Evolutionary conservation across 1,140 invertebrate genomes (phyloP).

Genomic region (Steinernema feltiae): DNA sequence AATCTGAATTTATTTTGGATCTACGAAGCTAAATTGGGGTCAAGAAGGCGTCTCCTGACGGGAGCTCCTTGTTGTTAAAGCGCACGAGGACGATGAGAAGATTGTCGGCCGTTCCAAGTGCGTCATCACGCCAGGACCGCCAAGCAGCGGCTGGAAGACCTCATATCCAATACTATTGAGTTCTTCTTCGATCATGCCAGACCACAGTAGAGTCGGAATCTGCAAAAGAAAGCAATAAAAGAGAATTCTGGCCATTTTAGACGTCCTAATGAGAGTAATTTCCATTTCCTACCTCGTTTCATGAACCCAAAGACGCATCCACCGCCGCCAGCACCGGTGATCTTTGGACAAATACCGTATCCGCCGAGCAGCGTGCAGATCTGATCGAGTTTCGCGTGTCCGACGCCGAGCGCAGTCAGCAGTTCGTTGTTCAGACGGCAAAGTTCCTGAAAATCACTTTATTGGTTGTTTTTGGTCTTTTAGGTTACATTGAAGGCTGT

Average conservation of each 20-base stretch:
- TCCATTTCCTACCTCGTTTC: conserved; percentile 58
- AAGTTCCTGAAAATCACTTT: conserved; percentile 66
- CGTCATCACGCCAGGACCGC: too few relatives aligned
- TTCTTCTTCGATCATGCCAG: conserved; percentile 54
- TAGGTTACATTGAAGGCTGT: conserved; percentile 52
- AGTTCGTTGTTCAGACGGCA: conserved; percentile 80
- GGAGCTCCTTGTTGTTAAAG: background rate
- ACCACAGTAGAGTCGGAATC: conserved; percentile 53
- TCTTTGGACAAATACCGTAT: conserved; percentile 72
- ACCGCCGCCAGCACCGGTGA: conserved; percentile 87
- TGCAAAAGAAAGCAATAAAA: conserved; percentile 32
- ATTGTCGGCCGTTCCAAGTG: too few relatives aligned
- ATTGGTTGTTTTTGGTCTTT: too few relatives aligned
- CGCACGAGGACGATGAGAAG: conserved; percentile 18
- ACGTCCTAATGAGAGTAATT: too few relatives aligned
- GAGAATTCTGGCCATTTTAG: background rate
- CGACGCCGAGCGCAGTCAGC: conserved; percentile 73
- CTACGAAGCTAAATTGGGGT: background rate
- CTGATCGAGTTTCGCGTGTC: conserved; percentile 75
- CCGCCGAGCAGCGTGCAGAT: conserved; percentile 68
- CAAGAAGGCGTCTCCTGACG: background rate
- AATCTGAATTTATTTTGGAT: background rate
- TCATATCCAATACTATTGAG: too few relatives aligned
- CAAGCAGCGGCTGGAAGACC: too few relatives aligned
- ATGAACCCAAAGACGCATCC: conserved; percentile 70